phyloP scores from a whole-genome alignment of 2,888 invertebrate species.

The Mythimna pallens region DNA sequence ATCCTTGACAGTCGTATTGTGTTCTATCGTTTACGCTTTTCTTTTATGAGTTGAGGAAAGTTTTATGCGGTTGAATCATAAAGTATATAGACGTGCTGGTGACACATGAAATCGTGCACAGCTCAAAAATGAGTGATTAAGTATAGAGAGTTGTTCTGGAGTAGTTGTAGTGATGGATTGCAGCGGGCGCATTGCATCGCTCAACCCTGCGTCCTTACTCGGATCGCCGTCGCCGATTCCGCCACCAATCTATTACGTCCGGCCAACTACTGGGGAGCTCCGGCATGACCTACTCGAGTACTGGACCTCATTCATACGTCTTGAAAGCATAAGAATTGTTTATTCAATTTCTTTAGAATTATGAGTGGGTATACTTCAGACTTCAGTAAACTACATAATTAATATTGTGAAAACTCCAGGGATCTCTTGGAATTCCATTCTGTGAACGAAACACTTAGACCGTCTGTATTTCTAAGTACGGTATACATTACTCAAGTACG shows the following conservation, averaged over 20 bases:
- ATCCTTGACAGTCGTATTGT: slow-evolving; percentile 35
- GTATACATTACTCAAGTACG: slow-evolving; percentile 34
- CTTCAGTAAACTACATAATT: slow-evolving; percentile 22
- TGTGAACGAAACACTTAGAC: slow-evolving; percentile 6
- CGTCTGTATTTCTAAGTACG: slow-evolving; percentile 15
- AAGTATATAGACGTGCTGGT: slow-evolving; percentile 9
- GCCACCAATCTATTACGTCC: slow-evolving; percentile 39
- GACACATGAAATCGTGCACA: neutral
- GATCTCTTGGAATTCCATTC: slow-evolving; percentile 15
- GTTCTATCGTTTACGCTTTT: slow-evolving; percentile 34
- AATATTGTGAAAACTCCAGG: slow-evolving; percentile 17
- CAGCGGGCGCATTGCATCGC: slow-evolving; percentile 19
- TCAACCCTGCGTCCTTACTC: slow-evolving; percentile 13
- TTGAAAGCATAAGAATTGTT: slow-evolving; percentile 6
- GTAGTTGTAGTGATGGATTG: slow-evolving; percentile 27
- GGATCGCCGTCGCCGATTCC: neutral
- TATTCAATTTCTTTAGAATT: slow-evolving; percentile 16
- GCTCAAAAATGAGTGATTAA: neutral
- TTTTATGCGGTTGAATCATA: slow-evolving; percentile 12
- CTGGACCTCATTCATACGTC: slow-evolving; percentile 9
- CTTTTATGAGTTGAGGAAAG: slow-evolving; percentile 35
- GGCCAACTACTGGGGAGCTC: slow-evolving; percentile 18
- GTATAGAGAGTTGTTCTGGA: slow-evolving; percentile 1
- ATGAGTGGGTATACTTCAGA: slow-evolving; percentile 4
- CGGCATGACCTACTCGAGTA: slow-evolving; percentile 7